These are phyloP conservation scores for Pachymerium ferrugineum DNA, from an alignment of 2,888 invertebrate genomes.

Conservation along the genomic window DNA sequence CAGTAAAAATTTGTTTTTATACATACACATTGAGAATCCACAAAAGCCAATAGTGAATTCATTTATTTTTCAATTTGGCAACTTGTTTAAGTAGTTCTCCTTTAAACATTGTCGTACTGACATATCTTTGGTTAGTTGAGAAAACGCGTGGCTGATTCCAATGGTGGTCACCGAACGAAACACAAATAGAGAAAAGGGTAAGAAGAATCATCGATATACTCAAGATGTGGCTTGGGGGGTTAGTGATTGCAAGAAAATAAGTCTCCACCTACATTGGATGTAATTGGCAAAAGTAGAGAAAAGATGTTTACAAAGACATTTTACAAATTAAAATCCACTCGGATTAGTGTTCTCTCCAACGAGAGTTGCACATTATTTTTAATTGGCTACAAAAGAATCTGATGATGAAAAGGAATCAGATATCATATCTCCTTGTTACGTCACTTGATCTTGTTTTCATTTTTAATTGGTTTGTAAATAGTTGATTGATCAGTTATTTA, in stretches of 20 bases:
- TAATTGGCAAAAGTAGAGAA: background rate
- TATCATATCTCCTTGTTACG: no score
- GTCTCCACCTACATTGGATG: background rate
- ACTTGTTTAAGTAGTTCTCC: no score
- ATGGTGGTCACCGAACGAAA: constrained; percentile 9
- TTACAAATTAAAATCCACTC: background rate
- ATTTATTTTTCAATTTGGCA: background rate
- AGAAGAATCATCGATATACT: constrained; percentile 16
- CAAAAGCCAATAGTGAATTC: constrained; percentile 19
- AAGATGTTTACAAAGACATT: background rate
- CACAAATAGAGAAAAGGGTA: constrained; percentile 2
- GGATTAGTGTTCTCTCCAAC: no score
- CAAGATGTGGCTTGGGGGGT: constrained; percentile 13
- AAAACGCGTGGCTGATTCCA: constrained; percentile 9
- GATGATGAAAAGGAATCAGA: no score
- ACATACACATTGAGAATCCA: no score
- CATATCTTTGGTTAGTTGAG: background rate
- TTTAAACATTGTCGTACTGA: background rate
- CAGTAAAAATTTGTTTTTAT: no score
- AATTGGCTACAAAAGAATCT: no score
- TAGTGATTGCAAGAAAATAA: background rate
- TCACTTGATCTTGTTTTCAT: no score
- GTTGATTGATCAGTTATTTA: background rate
- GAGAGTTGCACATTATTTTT: no score
- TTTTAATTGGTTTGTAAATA: background rate